A percentile compares a stretch with the other conserved stretches of the same genome.
Evolutionary conservation across 2,797 vertebrate genomes (phyloP).

Genomic region (Limnodromus scolopaceus): DNA sequence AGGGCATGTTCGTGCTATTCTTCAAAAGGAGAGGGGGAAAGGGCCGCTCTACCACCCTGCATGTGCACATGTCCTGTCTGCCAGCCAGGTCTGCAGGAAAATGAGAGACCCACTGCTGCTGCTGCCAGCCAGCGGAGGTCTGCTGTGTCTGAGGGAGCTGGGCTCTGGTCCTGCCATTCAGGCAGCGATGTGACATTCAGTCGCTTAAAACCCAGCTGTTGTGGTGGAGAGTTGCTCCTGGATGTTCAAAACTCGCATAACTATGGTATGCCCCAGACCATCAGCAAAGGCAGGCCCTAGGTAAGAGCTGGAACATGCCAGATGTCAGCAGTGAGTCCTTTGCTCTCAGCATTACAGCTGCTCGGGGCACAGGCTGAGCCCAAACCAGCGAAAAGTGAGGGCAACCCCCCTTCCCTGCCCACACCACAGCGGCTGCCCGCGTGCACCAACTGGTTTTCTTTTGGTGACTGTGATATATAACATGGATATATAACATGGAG

Average conservation of each 20-base stretch:
- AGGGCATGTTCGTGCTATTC: not conserved
- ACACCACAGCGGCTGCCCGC: fast-evolving
- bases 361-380: not conserved
- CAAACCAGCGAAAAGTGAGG: not conserved
- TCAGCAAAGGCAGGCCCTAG: not conserved
- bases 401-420: not conserved
- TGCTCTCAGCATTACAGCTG: not conserved
- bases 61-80: not conserved
- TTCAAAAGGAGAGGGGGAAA: not conserved
- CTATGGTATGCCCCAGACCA: not conserved
- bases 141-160: not conserved
- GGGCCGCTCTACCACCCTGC: not conserved
- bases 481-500: not conserved
- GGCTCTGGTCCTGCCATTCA: not conserved
- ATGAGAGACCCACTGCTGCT: not conserved
- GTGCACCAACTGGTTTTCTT: not conserved
- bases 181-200: not conserved
- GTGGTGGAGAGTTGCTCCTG: not conserved
- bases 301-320: not conserved
- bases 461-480: not conserved
- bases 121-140: not conserved
- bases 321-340: not conserved
- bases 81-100: not conserved
- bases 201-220: not conserved
- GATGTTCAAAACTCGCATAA: not conserved